Base-by-base conservation (phyloP, 1,140 invertebrate genomes). In the Aphelenchoides avenae region DNA sequence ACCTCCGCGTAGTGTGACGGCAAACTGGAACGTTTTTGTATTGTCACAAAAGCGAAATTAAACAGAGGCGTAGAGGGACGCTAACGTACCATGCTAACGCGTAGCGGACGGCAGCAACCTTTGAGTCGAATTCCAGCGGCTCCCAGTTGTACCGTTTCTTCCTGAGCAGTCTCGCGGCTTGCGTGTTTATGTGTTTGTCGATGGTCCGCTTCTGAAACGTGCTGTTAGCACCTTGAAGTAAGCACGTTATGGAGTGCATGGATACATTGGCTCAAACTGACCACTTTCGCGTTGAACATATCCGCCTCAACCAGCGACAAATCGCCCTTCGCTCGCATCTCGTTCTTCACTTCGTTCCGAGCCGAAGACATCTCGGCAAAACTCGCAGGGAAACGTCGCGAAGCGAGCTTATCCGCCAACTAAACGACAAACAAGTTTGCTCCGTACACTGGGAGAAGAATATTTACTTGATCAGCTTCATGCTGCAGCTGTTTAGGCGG, bases 121-220 rank as follows among this genome's bases (percentile, higher is more conserved):
- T 33, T 22, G 18, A 37, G 29, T 60, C 36, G 41, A 70, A 66
- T 18, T 43, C 58, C 24, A 70, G 31, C 18, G 68, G 61, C 47
- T 67, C 69, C 68, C 68, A 70, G 31, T 73, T 73, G 48, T 66
- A 72, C 18, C 60, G 39, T n/a, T 36, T 27, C 34, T 30, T 33
- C 20, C 41, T 47, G 70, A 43, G 18, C 42, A 30, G 40, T 57
- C 44, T 42, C 42, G 64, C 37, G 41, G 56, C 41, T 60, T 40
- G 26, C 52, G n/a, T 47, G 27, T 31, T 51, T 7, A 67, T 41
- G 26, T 15, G 18, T 26, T 5, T 56, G 31, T 41, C 49, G 36
- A 50, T 39, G 29, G 24, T 30, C 6, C 47, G 67, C 37, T 48
- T 29, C 34, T 43, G 18, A 22, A 29, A 37, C 31, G 33, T 30